Conservation (phyloP, 1,140 invertebrate species). For the Achroia grisella region DNA sequence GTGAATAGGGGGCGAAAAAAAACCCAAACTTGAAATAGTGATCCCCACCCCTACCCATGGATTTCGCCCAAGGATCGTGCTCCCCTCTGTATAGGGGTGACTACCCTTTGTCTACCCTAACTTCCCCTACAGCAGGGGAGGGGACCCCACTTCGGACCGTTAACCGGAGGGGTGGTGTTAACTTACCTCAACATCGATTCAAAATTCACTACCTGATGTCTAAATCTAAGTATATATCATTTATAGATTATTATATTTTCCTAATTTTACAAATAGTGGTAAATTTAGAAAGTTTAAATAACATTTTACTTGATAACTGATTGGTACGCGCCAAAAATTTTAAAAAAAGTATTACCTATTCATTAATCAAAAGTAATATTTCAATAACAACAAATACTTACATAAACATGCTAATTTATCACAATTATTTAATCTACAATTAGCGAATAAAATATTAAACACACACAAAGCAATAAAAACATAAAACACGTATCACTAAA, state of each 20-base stretch:
- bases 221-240: neutral
- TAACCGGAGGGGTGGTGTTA: slow-evolving; percentile 50
- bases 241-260: neutral
- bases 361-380: too few species aligned
- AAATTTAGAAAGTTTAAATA: neutral
- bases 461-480: too few species aligned
- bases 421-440: too few species aligned
- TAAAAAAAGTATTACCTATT: too few species aligned
- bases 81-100: slow-evolving; percentile 65
- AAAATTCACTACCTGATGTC: slow-evolving; percentile 39
- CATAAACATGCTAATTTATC: too few species aligned
- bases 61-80: slow-evolving; percentile 49
- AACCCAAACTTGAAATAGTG: slow-evolving; percentile 51
- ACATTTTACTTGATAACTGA: neutral
- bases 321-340: slow-evolving; percentile 1
- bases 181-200: slow-evolving; percentile 35
- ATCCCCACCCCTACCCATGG: slow-evolving; percentile 53
- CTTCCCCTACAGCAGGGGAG: slow-evolving; percentile 56
- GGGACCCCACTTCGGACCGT: slow-evolving; percentile 57
- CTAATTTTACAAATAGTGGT: too few species aligned
- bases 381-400: too few species aligned
- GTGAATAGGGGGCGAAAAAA: slow-evolving; percentile 27
- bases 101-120: slow-evolving; percentile 66
- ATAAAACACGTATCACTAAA: too few species aligned
- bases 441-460: too few species aligned